Evolutionary conservation across 2,797 vertebrate species (phyloP), one percentile per base, ranked within the genome.

Genomic region (Pseudocheirus occidentalis): DNA sequence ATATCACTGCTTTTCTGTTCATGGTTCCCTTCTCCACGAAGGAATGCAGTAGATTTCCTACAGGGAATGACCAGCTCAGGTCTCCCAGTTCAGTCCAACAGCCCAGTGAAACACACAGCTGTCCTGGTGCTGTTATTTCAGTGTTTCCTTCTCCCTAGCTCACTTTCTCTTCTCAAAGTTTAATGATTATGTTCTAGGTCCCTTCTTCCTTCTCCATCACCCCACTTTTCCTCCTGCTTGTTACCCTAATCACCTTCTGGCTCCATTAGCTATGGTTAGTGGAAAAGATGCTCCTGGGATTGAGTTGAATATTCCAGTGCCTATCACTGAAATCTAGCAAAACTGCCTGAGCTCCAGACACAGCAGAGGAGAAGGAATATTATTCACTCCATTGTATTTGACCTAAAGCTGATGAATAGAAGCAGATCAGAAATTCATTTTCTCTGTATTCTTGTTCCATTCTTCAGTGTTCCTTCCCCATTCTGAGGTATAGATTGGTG

Each of bases 331-430:
- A 66, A 66, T 66, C 62, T 66, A 66, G 31, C 31, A 66, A 62
- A 59, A 62, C 29, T 62, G 11, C 12, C 59, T 62, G 29, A 62
- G 59, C 31, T 62, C 59, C 29, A 73, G n/a, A 73, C 16, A 40
- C 16, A 73, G 16, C 66, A 73, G 66, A 18, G 5, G 16, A 73
- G n/a, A 21, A 16, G 6, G 14, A 53, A 52, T 29, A 66, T 92
- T 66, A 54, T n/a, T 21, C 53, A 10, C 40, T 27, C 0, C 12
- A 27, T 18, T n/a, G 1, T 12, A 5, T 10, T 59, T 55, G 24
- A 31, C 18, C 16, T 50, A 40, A 0, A 0, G 13, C 81, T 91
- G 21, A 0, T 0, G 54, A 21, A 34, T 40, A 3, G 27, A 55
- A 34, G 87, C 46, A 27, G 5, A 11, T 13, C 1, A 18, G 55